Conservation (phyloP, 2,797 vertebrate species). For the Eurystomus glaucurus region DNA sequence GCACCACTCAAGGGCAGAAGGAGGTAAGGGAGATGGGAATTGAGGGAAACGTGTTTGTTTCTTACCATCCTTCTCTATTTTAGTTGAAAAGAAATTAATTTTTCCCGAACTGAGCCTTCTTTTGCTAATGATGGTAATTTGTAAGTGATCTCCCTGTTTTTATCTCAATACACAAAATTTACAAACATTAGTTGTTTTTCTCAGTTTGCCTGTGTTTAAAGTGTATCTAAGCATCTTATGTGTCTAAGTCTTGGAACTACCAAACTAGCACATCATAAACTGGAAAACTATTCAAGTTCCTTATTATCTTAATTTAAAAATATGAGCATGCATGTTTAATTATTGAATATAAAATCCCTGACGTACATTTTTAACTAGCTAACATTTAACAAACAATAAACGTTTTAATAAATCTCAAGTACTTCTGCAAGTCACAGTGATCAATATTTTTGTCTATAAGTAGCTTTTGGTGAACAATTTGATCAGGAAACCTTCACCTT, state of each 20-base stretch:
- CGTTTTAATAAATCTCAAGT: constrained; percentile 15
- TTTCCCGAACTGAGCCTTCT: neutral
- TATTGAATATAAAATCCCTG: neutral
- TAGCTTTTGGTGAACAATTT: neutral
- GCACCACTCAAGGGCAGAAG: fast-evolving
- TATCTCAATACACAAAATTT: neutral
- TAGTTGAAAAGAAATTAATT: neutral
- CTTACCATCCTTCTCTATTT: neutral
- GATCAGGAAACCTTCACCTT: neutral
- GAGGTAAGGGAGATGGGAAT: neutral
- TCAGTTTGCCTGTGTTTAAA: neutral
- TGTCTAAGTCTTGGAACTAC: neutral
- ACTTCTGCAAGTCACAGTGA: neutral
- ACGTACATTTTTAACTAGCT: neutral
- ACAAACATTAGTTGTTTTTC: neutral
- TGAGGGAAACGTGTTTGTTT: fast-evolving
- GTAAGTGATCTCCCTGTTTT: neutral
- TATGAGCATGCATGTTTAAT: neutral
- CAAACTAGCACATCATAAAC: neutral
- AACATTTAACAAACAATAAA: neutral
- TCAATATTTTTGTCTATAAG: neutral
- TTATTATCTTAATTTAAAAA: constrained; percentile 2
- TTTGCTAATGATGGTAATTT: neutral
- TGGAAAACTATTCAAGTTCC: neutral
- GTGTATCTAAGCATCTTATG: neutral